These are phyloP conservation scores for Leucopsar rothschildi DNA, from an alignment of 2,113 vertebrate species.

Conservation along the genomic window DNA sequence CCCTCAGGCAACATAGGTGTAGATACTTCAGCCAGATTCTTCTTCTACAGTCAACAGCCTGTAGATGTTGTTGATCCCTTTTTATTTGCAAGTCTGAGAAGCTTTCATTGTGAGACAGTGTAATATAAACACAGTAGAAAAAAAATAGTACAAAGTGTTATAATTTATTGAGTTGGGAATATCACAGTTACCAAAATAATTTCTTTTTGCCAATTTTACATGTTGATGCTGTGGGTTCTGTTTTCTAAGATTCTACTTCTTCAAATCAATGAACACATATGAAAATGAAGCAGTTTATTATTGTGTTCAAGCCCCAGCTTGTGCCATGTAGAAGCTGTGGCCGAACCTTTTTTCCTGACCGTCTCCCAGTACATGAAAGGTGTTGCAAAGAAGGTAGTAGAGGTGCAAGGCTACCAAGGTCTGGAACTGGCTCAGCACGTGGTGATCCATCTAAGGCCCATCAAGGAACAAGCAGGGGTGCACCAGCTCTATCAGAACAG, in stretches of 20 bases:
- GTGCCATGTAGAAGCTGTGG: constrained; percentile 68
- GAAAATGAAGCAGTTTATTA: constrained; percentile 52
- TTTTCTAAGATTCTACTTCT: neutral
- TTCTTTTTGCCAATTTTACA: neutral
- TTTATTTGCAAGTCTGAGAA: neutral
- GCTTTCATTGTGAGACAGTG: neutral
- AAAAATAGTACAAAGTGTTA: neutral
- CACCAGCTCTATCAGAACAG: constrained; percentile 5
- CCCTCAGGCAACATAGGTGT: neutral
- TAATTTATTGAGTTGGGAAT: no score
- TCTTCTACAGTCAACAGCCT: neutral
- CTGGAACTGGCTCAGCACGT: neutral
- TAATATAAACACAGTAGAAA: neutral
- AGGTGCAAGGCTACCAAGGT: neutral
- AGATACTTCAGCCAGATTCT: neutral
- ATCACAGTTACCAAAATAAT: neutral
- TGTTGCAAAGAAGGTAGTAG: constrained; percentile 52
- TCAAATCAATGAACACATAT: neutral
- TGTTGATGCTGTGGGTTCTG: neutral
- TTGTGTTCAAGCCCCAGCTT: constrained; percentile 65
- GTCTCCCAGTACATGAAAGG: constrained; percentile 65
- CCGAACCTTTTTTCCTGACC: constrained; percentile 67
- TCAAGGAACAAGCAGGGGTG: neutral
- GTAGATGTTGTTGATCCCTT: neutral
- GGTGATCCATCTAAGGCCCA: neutral